Evolutionary conservation across 2,797 vertebrate species (phyloP).

Genomic region (Columba guinea): DNA sequence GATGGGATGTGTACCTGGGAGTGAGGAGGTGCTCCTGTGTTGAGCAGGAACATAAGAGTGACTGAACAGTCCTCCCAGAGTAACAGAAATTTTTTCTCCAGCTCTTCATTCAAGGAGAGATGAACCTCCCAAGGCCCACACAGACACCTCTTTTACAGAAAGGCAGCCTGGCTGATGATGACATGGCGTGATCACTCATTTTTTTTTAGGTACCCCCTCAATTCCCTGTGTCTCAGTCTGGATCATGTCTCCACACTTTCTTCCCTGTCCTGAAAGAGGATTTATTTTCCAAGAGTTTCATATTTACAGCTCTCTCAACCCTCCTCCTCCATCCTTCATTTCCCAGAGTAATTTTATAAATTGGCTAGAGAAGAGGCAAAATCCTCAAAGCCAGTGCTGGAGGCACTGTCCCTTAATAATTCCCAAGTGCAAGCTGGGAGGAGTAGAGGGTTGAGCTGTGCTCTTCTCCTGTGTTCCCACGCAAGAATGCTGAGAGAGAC

Average conservation of each 20-base stretch:
- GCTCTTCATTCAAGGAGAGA: neutral
- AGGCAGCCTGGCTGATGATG: neutral
- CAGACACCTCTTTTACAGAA: neutral
- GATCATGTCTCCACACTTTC: neutral
- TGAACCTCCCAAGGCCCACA: neutral
- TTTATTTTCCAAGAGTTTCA: neutral
- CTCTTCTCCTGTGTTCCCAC: neutral
- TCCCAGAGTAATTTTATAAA: neutral
- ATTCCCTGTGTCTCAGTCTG: neutral
- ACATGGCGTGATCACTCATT: neutral
- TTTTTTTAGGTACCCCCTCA: neutral
- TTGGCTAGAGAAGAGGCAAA: neutral
- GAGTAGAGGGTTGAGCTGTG: neutral
- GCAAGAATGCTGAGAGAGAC: fast-evolving
- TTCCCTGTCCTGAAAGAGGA: neutral
- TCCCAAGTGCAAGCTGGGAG: neutral
- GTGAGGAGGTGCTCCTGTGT: neutral
- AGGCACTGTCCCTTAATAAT: neutral
- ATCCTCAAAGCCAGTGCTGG: neutral
- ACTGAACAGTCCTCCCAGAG: neutral
- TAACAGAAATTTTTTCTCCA: neutral
- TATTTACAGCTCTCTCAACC: neutral
- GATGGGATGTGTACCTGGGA: neutral
- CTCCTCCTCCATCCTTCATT: neutral
- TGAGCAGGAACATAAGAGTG: neutral